Conservation (phyloP, 2,113 vertebrate genomes). For the Macquaria australasica region DNA sequence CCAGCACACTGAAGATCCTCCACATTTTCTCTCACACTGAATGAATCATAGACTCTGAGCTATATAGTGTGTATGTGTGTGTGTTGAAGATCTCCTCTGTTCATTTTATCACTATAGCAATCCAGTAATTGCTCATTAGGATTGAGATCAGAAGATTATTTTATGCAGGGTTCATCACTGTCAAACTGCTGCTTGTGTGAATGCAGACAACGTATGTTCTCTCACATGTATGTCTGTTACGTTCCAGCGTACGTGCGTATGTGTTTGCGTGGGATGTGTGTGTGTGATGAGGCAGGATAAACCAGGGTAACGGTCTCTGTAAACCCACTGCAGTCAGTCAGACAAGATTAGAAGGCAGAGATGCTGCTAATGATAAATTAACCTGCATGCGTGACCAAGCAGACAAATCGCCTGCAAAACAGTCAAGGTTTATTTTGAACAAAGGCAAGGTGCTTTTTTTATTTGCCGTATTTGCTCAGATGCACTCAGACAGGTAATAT, state of each 20-base stretch:
- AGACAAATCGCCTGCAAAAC: conserved; percentile 65
- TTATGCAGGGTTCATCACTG: conserved; percentile 62
- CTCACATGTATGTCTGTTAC: conserved; percentile 23
- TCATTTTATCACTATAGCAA: conserved; percentile 67
- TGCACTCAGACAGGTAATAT: conserved; percentile 15
- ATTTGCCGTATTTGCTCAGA: conserved; percentile 20
- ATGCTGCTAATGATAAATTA: conserved; percentile 67
- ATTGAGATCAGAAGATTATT: conserved; percentile 77
- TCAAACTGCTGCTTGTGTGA: conserved; percentile 3
- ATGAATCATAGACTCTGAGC: conserved; percentile 57
- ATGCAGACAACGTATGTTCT: conserved; percentile 10
- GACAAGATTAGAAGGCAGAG: conserved; percentile 63
- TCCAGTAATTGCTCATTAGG: conserved; percentile 78
- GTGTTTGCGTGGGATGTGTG: conserved; percentile 14
- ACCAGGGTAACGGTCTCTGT: conserved; percentile 43
- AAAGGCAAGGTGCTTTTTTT: conserved; percentile 48
- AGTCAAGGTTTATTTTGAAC: conserved; percentile 58
- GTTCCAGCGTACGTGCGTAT: neutral
- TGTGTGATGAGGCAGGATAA: conserved; percentile 49
- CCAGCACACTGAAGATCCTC: conserved; percentile 43
- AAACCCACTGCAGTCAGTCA: conserved; percentile 54
- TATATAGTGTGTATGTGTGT: conserved; percentile 15
- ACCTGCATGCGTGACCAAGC: conserved; percentile 52
- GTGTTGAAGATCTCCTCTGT: conserved; percentile 41
- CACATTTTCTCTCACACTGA: conserved; percentile 53